Evolutionary conservation across 2,888 invertebrate species (phyloP), one percentile per base, ranked within the genome.

Genomic region (Mimumesa dahlbomi): DNA sequence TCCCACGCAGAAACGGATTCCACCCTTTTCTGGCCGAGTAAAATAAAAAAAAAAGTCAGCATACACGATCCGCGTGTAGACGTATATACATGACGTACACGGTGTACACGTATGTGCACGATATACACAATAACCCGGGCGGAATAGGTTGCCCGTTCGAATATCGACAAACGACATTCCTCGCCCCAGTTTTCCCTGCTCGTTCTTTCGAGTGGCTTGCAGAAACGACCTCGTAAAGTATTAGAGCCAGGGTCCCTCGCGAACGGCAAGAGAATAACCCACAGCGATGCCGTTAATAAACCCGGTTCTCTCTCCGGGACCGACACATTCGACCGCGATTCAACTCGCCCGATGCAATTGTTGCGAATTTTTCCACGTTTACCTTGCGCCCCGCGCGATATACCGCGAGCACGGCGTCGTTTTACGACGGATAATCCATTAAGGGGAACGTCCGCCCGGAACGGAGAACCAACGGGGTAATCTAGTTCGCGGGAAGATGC

Each of bases 81-180:
- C n/a, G n/a, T n/a, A n/a, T n/a, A n/a, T n/a, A n/a, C n/a, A n/a
- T n/a, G n/a, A n/a, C n/a, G n/a, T n/a, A n/a, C n/a, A n/a, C n/a
- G n/a, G n/a, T n/a, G n/a, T n/a, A n/a, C n/a, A n/a, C n/a, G n/a
- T n/a, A n/a, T n/a, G n/a, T n/a, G n/a, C n/a, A n/a, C n/a, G n/a
- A n/a, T n/a, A n/a, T n/a, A n/a, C n/a, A n/a, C n/a, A n/a, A n/a
- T n/a, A n/a, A n/a, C n/a, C n/a, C n/a, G n/a, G n/a, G n/a, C n/a
- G n/a, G n/a, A n/a, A 67, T 56, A 22, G 53, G 49, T 19, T 7
- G 48, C 48, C 49, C 38, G 45, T 38, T 68, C 40, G 62, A 68
- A 62, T 63, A 71, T 71, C 71, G 71, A 50, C 57, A n/a, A 45
- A 54, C 68, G 14, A 61, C 62, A 58, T 71, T 63, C 61, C 61